Evolutionary conservation across 2,888 invertebrate species (phyloP).

Genomic region (Willowsia nigromaculata): DNA sequence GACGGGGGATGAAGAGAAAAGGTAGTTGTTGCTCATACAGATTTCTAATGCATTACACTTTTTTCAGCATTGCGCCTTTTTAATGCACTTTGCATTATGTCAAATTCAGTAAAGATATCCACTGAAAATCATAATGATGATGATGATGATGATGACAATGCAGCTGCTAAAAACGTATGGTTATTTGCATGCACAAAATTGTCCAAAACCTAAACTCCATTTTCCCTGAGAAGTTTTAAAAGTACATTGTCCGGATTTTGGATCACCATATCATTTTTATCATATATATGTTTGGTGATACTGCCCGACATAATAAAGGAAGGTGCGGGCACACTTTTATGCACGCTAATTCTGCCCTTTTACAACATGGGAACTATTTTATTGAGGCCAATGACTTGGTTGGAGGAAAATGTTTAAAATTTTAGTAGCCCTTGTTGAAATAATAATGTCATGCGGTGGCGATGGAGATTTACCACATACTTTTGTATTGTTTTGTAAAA

Average conservation of each 20-base stretch:
- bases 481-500: neutral
- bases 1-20: neutral
- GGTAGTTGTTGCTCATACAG: neutral
- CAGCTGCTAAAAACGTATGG: too few species aligned
- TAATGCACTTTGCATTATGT: neutral
- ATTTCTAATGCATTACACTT: neutral
- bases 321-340: too few species aligned
- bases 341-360: neutral
- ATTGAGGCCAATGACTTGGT: constrained; percentile 21
- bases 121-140: neutral
- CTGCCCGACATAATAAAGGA: too few species aligned
- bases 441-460: neutral
- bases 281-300: too few species aligned
- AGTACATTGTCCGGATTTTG: too few species aligned
- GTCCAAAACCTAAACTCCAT: too few species aligned
- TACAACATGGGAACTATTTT: neutral
- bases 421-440: neutral
- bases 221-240: too few species aligned
- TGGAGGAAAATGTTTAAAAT: neutral
- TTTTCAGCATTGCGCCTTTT: too few species aligned
- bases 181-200: too few species aligned
- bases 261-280: too few species aligned
- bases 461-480: neutral
- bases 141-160: neutral
- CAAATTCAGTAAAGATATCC: neutral